Evolutionary conservation across 2,113 vertebrate genomes (phyloP).

Genomic region (Gadus chalcogrammus): DNA sequence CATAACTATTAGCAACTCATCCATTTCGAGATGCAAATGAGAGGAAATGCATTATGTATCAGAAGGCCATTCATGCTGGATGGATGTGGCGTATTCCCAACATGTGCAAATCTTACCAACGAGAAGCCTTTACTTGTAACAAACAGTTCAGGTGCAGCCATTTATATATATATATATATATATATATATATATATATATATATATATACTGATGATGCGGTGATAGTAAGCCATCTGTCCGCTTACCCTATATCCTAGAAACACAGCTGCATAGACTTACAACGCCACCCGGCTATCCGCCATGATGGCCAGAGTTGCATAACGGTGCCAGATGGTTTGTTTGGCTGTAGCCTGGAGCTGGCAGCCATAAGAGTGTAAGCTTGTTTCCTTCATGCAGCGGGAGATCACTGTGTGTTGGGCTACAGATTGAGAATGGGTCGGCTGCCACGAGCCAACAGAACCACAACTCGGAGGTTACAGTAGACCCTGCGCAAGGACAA

Average conservation of each 20-base stretch:
- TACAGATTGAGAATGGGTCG: constrained; percentile 42
- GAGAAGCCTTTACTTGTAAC: neutral
- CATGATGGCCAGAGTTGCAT: constrained; percentile 55
- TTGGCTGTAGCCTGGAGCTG: constrained; percentile 46
- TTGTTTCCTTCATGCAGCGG: constrained; percentile 54
- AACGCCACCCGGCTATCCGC: constrained; percentile 34
- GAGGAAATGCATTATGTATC: constrained; percentile 57
- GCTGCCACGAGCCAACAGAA: constrained; percentile 23
- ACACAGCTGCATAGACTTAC: constrained; percentile 14
- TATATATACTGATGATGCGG: neutral
- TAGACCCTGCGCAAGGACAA: neutral
- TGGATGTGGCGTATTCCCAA: constrained; percentile 19
- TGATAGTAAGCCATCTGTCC: constrained; percentile 19
- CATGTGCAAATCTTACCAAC: neutral
- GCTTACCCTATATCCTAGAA: constrained; percentile 19
- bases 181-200: no score
- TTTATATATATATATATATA: no score
- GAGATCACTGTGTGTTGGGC: constrained; percentile 43
- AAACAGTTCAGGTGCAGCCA: neutral
- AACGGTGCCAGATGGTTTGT: constrained; percentile 65
- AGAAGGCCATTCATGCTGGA: constrained; percentile 34
- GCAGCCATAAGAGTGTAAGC: constrained; percentile 44
- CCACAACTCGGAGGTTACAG: neutral
- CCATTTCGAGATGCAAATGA: constrained; percentile 59
- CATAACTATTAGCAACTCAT: constrained; percentile 49